Evolutionary conservation across 2,113 vertebrate genomes (phyloP).

Genomic region (Prunella fulvescens): DNA sequence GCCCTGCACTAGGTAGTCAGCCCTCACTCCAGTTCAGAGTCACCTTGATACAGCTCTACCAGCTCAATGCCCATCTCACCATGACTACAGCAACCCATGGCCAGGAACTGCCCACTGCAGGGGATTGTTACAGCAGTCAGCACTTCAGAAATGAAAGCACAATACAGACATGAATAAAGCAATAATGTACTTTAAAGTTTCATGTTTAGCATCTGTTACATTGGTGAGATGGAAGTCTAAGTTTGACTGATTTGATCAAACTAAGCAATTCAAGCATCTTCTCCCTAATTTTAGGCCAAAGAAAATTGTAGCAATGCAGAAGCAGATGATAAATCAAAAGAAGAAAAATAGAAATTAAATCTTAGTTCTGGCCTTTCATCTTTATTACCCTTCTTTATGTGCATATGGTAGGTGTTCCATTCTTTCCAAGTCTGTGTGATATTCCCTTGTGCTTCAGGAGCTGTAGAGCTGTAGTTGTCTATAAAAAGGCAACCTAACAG

Average conservation of each 20-base stretch:
- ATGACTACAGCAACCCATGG: background rate
- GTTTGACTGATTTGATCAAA: background rate
- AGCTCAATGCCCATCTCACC: background rate
- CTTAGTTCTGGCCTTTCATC: slow-evolving; percentile 33
- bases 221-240: background rate
- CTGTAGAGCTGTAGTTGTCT: slow-evolving; percentile 18
- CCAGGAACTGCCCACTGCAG: background rate
- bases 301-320: background rate
- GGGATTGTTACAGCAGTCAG: background rate
- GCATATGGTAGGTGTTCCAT: slow-evolving; percentile 39
- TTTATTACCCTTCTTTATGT: slow-evolving; percentile 42
- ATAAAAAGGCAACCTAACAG: slow-evolving; percentile 55
- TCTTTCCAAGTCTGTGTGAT: background rate
- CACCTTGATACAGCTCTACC: background rate
- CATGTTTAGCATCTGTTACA: background rate
- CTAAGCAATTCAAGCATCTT: background rate
- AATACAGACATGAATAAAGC: background rate
- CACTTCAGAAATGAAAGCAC: background rate
- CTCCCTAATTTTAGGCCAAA: slow-evolving; percentile 17
- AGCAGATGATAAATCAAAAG: slow-evolving; percentile 54
- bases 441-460: slow-evolving; percentile 23
- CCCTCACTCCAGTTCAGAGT: background rate
- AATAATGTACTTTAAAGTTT: background rate
- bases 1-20: background rate
- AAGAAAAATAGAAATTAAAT: slow-evolving; percentile 48